Conservation (phyloP, 37 sponge, comb jelly and placozoan species). For the Spongilla lacustris region DNA sequence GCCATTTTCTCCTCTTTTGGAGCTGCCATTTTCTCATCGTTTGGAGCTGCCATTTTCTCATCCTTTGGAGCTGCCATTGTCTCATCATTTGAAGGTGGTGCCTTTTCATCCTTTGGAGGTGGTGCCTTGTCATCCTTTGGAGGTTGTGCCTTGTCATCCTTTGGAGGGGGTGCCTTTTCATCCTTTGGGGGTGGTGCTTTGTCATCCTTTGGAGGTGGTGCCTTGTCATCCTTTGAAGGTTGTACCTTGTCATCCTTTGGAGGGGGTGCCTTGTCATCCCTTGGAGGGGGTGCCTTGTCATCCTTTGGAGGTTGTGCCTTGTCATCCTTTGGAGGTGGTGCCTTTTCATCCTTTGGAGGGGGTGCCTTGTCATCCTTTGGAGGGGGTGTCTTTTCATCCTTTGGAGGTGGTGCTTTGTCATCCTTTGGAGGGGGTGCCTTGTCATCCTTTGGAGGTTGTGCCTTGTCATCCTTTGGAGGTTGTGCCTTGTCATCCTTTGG, state of each 20-base stretch:
- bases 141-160: neutral
- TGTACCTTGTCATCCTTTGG: neutral
- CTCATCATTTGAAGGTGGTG: neutral
- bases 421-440: neutral
- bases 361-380: neutral
- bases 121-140: neutral
- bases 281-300: neutral
- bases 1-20: neutral
- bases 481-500: neutral
- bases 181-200: neutral
- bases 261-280: neutral
- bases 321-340: neutral
- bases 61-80: neutral
- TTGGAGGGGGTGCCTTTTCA: neutral
- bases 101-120: neutral
- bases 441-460: neutral
- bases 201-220: neutral
- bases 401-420: neutral
- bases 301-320: neutral
- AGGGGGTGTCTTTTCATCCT: neutral
- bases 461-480: neutral
- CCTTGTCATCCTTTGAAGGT: neutral
- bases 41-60: neutral
- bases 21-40: neutral
- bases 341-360: neutral